Evolutionary conservation across 2,888 invertebrate genomes (phyloP).

Genomic region (Linnaemya vulpina): DNA sequence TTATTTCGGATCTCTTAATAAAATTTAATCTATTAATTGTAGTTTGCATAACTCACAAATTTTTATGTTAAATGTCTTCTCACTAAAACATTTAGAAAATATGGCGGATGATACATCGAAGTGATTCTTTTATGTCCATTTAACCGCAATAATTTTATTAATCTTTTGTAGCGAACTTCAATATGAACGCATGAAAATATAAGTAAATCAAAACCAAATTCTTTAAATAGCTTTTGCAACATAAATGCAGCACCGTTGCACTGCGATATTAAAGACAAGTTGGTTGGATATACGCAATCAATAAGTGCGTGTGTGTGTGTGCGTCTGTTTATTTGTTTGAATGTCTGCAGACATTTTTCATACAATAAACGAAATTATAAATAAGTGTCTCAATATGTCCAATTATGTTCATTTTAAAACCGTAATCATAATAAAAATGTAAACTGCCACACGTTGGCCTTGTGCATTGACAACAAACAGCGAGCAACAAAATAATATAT

Average conservation of each 20-base stretch:
- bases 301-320: background rate
- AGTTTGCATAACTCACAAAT: too few species aligned
- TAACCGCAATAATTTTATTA: slow-evolving; percentile 29
- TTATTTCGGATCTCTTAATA: too few species aligned
- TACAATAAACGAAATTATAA: slow-evolving; percentile 62
- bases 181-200: slow-evolving; percentile 7
- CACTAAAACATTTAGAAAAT: background rate
- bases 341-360: slow-evolving; percentile 25
- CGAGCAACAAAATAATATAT: slow-evolving; percentile 63
- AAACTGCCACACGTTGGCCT: slow-evolving; percentile 80
- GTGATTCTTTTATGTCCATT: slow-evolving; percentile 7
- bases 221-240: slow-evolving; percentile 37
- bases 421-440: slow-evolving; percentile 75
- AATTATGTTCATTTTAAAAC: slow-evolving; percentile 74
- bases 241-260: slow-evolving; percentile 16
- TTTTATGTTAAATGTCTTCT: background rate
- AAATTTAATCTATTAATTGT: too few species aligned
- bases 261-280: slow-evolving; percentile 23
- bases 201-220: slow-evolving; percentile 24
- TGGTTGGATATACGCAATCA: slow-evolving; percentile 19
- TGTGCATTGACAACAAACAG: slow-evolving; percentile 79
- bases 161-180: slow-evolving; percentile 5
- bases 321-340: background rate
- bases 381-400: slow-evolving; percentile 74
- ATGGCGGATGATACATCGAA: background rate